Conservation (phyloP, 2,888 invertebrate species). For the Harpagoxenus sublaevis region DNA sequence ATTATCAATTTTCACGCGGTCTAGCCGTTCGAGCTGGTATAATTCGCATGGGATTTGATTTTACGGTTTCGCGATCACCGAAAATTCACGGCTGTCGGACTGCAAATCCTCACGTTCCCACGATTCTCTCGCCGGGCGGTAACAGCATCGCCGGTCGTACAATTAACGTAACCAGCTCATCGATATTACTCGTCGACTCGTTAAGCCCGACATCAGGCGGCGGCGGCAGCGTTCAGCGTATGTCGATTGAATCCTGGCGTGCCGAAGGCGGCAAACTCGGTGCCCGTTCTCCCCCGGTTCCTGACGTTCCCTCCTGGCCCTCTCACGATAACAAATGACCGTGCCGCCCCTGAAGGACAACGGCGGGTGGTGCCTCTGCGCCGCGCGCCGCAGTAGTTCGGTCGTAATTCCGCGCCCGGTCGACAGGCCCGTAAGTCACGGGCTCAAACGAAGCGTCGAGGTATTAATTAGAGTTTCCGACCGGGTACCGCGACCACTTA, state of each 20-base stretch:
- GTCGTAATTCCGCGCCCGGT: slow-evolving; percentile 82
- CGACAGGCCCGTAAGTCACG: slow-evolving; percentile 85
- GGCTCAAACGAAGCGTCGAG: slow-evolving; percentile 85
- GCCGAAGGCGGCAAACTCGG: slow-evolving; percentile 65
- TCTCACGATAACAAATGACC: slow-evolving; percentile 82
- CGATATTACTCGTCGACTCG: slow-evolving; percentile 62
- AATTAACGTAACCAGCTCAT: slow-evolving; percentile 54
- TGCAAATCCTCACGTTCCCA: slow-evolving; percentile 14
- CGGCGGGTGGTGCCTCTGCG: slow-evolving; percentile 70
- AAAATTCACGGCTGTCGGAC: slow-evolving; percentile 11
- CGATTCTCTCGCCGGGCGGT: slow-evolving; percentile 30
- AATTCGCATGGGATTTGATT: slow-evolving; percentile 19
- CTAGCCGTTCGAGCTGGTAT: not conserved
- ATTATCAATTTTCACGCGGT: not conserved
- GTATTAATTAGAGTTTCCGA: slow-evolving; percentile 86
- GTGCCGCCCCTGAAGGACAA: slow-evolving; percentile 79
- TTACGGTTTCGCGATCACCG: slow-evolving; percentile 20
- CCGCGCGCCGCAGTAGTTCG: slow-evolving; percentile 74
- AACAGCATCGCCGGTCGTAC: slow-evolving; percentile 16
- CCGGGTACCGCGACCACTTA: slow-evolving; percentile 85
- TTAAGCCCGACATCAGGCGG: slow-evolving; percentile 57
- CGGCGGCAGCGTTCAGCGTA: slow-evolving; percentile 31
- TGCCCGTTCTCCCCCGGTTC: slow-evolving; percentile 30
- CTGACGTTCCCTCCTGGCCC: slow-evolving; percentile 52
- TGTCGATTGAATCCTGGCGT: slow-evolving; percentile 69